Base-by-base conservation (phyloP, 1,140 invertebrate species). In the Scaptomyza graminum region DNA sequence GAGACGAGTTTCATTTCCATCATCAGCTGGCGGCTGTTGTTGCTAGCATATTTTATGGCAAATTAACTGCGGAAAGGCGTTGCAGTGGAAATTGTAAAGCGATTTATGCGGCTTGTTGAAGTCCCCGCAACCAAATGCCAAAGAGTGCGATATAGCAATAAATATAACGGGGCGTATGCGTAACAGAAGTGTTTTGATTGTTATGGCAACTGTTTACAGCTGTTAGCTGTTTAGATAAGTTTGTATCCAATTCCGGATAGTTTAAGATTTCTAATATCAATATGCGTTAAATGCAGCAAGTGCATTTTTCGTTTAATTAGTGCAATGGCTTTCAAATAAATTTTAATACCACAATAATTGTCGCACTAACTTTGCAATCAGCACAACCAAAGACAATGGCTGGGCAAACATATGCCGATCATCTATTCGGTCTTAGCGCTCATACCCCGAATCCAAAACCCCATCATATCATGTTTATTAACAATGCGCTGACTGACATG, bases 311-410 rank as follows among this genome's bases (percentile, higher is more conserved):
- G 76, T 73, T 84, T 84, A 75, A 84, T 83, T 79, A 79, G 64
- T 79, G 62, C 54, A 60, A 60, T 46, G 59, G 18, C 11, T 74
- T 49, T 69, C 34, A 39, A 34, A 59, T 25, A 37, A 16, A 60
- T 84, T 74, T 65, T 78, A 78, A 87, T 84, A 56, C 75, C 82
- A 59, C 82, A 87, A 82, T 85, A 82, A 85, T 78, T 85, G 82
- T 85, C 82, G 74, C 82, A 82, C 56, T 69, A 84, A 85, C 76
- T 83, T 34, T 83, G 80, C 77, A 81, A 85, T 77, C 78, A 69
- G 64, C 50, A 64, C 50, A 64, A 43, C 52, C 55, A 74, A 71
- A 71, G 82, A 76, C 74, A 87, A 82, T 82, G 62, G 52, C 66
- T 75, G 60, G 49, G 49, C 74, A 77, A 84, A 79, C 60, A 71